Evolutionary conservation across 2,797 vertebrate genomes (phyloP).

Genomic region (Gastrophryne carolinensis): DNA sequence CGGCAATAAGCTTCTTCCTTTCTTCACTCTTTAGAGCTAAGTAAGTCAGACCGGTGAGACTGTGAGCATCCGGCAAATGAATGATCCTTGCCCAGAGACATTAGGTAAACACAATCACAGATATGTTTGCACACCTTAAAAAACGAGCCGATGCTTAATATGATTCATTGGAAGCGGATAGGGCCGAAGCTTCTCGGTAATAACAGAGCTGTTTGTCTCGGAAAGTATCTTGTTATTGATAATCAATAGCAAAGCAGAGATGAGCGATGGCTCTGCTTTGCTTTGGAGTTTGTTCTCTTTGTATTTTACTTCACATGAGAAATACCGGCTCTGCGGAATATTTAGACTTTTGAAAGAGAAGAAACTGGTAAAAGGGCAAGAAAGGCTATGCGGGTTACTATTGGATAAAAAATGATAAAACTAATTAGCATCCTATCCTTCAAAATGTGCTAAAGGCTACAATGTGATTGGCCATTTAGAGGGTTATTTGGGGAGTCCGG

Average conservation of each 20-base stretch:
- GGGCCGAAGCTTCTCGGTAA: slow-evolving; percentile 67
- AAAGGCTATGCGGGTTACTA: neutral
- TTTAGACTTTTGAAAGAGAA: neutral
- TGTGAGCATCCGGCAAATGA: slow-evolving; percentile 10
- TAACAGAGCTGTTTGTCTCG: slow-evolving; percentile 76
- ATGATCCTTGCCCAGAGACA: slow-evolving; percentile 31
- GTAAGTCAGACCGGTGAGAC: neutral
- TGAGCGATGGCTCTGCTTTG: slow-evolving; percentile 77
- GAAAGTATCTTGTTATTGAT: slow-evolving; percentile 75
- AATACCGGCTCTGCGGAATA: neutral
- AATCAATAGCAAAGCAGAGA: slow-evolving; percentile 76
- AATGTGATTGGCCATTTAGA: no score
- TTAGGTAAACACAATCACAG: slow-evolving; percentile 58
- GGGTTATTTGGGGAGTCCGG: no score
- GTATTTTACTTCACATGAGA: slow-evolving; percentile 31
- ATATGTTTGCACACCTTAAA: slow-evolving; percentile 64
- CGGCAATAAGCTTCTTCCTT: neutral
- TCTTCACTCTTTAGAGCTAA: neutral
- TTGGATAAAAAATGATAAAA: no score
- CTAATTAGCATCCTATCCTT: no score
- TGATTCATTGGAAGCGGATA: slow-evolving; percentile 67
- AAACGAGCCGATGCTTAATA: slow-evolving; percentile 63
- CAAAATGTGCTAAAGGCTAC: no score
- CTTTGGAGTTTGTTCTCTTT: slow-evolving; percentile 50
- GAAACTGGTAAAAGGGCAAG: neutral